Percentiles rank a stretch among this genome's conserved stretches.
Conservation (phyloP, 1,140 invertebrate genomes). For the Drosophila carrolli region DNA sequence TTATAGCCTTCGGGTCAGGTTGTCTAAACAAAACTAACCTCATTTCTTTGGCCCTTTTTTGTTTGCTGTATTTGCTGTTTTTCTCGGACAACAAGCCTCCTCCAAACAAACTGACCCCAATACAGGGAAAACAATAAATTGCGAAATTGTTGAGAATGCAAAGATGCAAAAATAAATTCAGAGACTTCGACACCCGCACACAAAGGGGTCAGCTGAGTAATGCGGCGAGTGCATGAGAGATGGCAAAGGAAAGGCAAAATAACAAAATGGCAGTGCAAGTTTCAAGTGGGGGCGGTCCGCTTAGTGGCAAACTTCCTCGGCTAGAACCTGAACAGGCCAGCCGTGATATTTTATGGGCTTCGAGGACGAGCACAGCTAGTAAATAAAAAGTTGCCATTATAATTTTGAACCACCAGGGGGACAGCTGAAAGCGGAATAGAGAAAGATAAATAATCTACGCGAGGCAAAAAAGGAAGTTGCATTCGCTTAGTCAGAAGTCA, state of each 20-base stretch:
- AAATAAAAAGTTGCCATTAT: constrained; percentile 59
- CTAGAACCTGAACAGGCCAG: constrained; percentile 25
- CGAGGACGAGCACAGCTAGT: constrained; percentile 47
- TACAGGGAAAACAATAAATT: constrained; percentile 77
- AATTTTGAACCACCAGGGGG: constrained; percentile 33
- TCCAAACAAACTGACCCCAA: constrained; percentile 73
- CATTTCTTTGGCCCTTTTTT: constrained; percentile 47
- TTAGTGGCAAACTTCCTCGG: constrained; percentile 37
- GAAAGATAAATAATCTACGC: constrained; percentile 33
- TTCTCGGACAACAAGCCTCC: constrained; percentile 19
- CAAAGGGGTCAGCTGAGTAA: constrained; percentile 48
- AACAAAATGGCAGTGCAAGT: constrained; percentile 38
- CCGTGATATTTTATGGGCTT: constrained; percentile 61
- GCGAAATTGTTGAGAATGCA: constrained; percentile 69
- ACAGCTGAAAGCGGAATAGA: constrained; percentile 1
- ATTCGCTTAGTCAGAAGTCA: constrained; percentile 12
- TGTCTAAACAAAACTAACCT: constrained; percentile 79
- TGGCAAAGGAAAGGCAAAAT: constrained; percentile 25
- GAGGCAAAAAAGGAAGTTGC: constrained; percentile 2
- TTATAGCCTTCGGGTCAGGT: constrained; percentile 47
- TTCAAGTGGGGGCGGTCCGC: constrained; percentile 40
- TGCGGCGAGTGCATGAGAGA: constrained; percentile 8
- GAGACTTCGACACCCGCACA: constrained; percentile 62
- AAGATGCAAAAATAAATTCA: constrained; percentile 80
- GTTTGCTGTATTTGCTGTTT: constrained; percentile 32